These are phyloP conservation scores for Caenorhabditis latens DNA, from an alignment of 1,140 invertebrate species.

Conservation along the genomic window DNA sequence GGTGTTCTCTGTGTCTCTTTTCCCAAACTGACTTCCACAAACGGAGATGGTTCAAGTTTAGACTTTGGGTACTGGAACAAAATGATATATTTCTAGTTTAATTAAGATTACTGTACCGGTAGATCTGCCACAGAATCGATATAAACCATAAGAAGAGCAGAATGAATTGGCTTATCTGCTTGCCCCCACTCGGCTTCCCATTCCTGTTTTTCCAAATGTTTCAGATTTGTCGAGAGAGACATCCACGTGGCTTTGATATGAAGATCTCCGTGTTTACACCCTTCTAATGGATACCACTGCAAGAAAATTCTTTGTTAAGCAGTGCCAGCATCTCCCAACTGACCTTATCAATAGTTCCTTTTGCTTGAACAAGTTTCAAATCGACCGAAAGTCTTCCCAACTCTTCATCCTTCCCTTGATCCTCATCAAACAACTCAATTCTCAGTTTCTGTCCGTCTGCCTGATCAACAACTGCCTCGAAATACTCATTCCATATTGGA, in stretches of 20 bases:
- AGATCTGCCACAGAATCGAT: slow-evolving; percentile 75
- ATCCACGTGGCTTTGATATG: slow-evolving; percentile 75
- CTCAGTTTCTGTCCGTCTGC: slow-evolving; percentile 75
- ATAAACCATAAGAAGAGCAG: slow-evolving; percentile 75
- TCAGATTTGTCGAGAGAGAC: slow-evolving; percentile 68
- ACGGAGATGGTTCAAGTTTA: slow-evolving; percentile 76
- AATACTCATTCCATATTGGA: slow-evolving; percentile 76
- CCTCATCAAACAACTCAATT: slow-evolving; percentile 76
- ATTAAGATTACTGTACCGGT: slow-evolving; percentile 16
- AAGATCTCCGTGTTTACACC: slow-evolving; percentile 77
- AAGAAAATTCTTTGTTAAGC: slow-evolving; percentile 35
- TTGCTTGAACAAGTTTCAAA: slow-evolving; percentile 51
- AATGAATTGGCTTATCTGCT: slow-evolving; percentile 74
- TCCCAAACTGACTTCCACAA: slow-evolving; percentile 74
- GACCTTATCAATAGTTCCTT: slow-evolving; percentile 68
- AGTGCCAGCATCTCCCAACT: not conserved
- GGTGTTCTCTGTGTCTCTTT: slow-evolving; percentile 71
- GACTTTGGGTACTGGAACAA: slow-evolving; percentile 70
- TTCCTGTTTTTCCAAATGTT: slow-evolving; percentile 61
- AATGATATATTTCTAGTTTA: not conserved
- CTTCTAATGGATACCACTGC: slow-evolving; percentile 76
- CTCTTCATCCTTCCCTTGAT: slow-evolving; percentile 75
- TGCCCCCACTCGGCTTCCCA: slow-evolving; percentile 71
- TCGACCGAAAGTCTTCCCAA: slow-evolving; percentile 72
- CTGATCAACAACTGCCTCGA: slow-evolving; percentile 78